Evolutionary conservation across 2,113 vertebrate genomes (phyloP).

Genomic region (Nesogale talazaci): DNA sequence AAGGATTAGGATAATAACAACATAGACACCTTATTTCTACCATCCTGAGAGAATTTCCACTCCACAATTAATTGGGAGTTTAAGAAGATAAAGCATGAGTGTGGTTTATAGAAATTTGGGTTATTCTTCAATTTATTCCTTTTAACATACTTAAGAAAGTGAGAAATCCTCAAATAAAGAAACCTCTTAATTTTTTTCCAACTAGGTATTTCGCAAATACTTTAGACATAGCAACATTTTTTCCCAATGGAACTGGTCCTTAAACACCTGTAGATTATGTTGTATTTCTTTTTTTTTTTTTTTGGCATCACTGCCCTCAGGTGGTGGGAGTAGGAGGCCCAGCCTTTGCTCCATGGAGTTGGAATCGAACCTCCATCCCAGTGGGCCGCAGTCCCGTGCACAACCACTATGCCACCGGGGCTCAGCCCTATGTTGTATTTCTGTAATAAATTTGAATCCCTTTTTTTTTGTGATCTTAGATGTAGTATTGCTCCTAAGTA

Average conservation of each 20-base stretch:
- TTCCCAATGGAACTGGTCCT: background rate
- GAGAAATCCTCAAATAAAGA: background rate
- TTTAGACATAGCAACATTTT: background rate
- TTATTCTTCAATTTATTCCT: background rate
- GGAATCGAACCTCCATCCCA: too few relatives aligned
- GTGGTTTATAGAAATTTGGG: background rate
- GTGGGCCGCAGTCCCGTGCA: too few relatives aligned
- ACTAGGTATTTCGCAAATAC: background rate
- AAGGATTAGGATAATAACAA: background rate
- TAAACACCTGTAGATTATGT: slow-evolving; percentile 19
- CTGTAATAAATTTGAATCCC: background rate
- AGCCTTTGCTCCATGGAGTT: too few relatives aligned
- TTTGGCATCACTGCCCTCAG: too few relatives aligned
- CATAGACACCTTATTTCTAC: background rate
- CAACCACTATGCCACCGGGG: too few relatives aligned
- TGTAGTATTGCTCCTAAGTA: slow-evolving; percentile 13
- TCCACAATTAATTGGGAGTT: slow-evolving; percentile 8
- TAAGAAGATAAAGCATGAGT: background rate
- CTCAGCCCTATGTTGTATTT: slow-evolving; percentile 55
- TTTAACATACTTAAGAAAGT: slow-evolving; percentile 1
- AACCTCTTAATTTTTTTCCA: background rate
- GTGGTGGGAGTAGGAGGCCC: too few relatives aligned
- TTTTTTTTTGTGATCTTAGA: slow-evolving; percentile 30
- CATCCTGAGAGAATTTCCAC: background rate
- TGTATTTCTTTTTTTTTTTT: too few relatives aligned